These are phyloP conservation scores for Lepidocyrtinus sp. DNA, from an alignment of 2,888 invertebrate species.

Conservation along the genomic window DNA sequence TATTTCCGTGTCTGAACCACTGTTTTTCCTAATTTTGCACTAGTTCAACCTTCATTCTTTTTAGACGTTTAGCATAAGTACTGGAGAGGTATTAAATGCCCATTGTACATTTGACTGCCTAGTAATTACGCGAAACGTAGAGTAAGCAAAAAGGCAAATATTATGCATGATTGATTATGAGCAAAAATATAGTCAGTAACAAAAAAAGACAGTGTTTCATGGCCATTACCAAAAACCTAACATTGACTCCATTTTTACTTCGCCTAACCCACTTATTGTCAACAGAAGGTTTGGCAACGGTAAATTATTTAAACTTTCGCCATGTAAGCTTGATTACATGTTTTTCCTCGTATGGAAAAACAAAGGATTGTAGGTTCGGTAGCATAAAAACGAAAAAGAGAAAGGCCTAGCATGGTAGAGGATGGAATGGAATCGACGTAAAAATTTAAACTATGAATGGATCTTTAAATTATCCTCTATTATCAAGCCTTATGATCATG, in stretches of 20 bases:
- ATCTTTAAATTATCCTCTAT: too few relatives aligned
- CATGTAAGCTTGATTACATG: conserved; percentile 3
- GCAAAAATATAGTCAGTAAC: background rate
- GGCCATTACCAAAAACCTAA: conserved; percentile 47
- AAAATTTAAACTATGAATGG: too few relatives aligned
- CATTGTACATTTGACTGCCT: background rate
- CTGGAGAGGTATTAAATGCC: background rate
- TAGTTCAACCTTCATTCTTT: background rate
- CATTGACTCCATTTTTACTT: conserved; percentile 36
- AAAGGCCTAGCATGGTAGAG: background rate
- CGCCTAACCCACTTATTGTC: conserved; percentile 36
- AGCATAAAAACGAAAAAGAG: background rate
- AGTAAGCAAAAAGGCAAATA: background rate
- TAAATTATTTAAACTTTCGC: conserved; percentile 49
- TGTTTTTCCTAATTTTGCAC: background rate
- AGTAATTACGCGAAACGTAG: background rate
- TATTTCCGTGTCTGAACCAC: background rate
- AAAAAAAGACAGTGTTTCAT: conserved; percentile 13
- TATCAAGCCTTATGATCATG: too few relatives aligned
- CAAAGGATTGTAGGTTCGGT: background rate
- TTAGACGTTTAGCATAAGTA: background rate
- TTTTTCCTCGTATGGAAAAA: too few relatives aligned
- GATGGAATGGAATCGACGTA: background rate
- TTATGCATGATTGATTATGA: background rate
- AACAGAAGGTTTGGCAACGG: too few relatives aligned